Evolutionary conservation across 2,888 invertebrate species (phyloP), one percentile per base, ranked within the genome.

Genomic region (Amiota mariae): DNA sequence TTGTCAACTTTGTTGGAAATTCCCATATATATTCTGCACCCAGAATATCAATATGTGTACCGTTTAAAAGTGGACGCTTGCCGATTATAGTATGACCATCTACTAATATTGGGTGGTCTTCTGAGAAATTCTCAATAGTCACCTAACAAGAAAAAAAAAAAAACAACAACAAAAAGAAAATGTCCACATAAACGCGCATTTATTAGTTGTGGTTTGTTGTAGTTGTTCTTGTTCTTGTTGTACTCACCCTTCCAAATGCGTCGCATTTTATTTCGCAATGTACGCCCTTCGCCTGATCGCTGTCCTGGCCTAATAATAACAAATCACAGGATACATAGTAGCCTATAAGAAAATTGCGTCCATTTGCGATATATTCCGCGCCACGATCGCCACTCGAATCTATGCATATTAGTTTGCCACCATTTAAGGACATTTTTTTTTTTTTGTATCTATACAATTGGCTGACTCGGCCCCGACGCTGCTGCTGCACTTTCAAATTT

Each of bases 251-350:
- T 72, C 89, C 89, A 77, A 88, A 89, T 13, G 88, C 85, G 77
- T 90, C 89, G 72, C 87, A 87, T 73, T 84, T 79, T 73, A 90
- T 89, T 71, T 87, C 85, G 74, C 90, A 90, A 71, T 89, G 87
- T 49, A 88, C 56, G 6, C 86, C 83, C 74, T 84, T 82, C 59
- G 79, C 87, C 76, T 84, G 75, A 13, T 76, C 36, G 8, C 36
- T 63, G 72, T 87, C 85, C 2, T 84, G 77, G 47, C 0, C 36
- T 36, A 36, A 36, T 36, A 36, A 36, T 18, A 87, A 77, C 72
- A 86, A 79, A 81, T 89, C 89, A 74, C 87, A 87, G 73, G 76
- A 82, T 74, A 85, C 74, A 74, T 81, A 88, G 68, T 88, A 88
- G 13, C 89, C 89, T 48, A 89, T 79, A 36, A 81, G 82, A 66